Evolutionary conservation across 2,797 vertebrate species (phyloP).

Genomic region (Hippopotamyrus pictus): DNA sequence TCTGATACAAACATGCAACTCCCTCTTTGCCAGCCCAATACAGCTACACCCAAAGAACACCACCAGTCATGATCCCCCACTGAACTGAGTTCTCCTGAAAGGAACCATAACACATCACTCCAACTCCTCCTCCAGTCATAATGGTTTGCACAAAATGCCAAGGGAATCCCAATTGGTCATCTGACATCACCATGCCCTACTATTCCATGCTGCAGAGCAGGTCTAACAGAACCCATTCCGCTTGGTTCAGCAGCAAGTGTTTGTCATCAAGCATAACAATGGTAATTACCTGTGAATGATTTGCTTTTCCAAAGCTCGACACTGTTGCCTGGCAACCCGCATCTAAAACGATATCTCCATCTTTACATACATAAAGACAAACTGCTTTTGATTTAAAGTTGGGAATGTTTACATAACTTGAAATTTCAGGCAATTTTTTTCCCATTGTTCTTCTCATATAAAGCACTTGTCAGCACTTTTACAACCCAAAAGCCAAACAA

Average conservation of each 20-base stretch:
- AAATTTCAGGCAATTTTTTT: neutral
- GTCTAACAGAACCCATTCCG: neutral
- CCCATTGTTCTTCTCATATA: neutral
- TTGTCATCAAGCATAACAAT: slow-evolving; percentile 52
- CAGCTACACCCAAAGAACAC: neutral
- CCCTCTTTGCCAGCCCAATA: slow-evolving; percentile 21
- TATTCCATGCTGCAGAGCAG: neutral
- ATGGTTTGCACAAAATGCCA: neutral
- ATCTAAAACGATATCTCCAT: slow-evolving; percentile 44
- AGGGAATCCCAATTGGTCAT: neutral
- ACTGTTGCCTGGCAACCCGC: slow-evolving; percentile 50
- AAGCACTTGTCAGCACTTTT: neutral
- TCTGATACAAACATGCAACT: neutral
- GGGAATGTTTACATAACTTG: slow-evolving; percentile 17
- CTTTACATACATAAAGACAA: slow-evolving; percentile 38
- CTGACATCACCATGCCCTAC: neutral
- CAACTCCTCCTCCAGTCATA: neutral
- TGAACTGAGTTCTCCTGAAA: neutral
- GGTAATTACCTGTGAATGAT: slow-evolving; percentile 56
- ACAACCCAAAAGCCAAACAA: neutral
- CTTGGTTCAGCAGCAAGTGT: slow-evolving; percentile 35
- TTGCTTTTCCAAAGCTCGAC: slow-evolving; percentile 42
- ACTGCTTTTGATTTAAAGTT: slow-evolving; percentile 30
- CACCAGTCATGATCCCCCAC: neutral
- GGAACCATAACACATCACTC: neutral